These are phyloP conservation scores for Geococcyx californianus DNA, from an alignment of 2,113 vertebrate species.

Conservation along the genomic window DNA sequence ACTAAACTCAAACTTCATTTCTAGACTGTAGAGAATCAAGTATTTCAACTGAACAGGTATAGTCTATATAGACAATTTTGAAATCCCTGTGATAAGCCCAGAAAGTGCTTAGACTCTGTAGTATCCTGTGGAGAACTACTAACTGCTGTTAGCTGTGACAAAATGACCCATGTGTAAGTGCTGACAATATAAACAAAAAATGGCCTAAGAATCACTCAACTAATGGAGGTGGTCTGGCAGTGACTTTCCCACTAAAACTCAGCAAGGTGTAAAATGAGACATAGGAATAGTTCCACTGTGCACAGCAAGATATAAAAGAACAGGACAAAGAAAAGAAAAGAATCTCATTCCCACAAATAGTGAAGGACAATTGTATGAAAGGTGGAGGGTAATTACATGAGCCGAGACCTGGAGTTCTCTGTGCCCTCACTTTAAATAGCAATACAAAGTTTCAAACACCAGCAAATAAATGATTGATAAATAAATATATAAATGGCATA, in stretches of 20 bases:
- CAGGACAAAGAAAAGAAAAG: neutral
- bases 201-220: conserved; percentile 6
- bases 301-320: conserved; percentile 6
- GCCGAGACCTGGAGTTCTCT: neutral
- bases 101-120: conserved; percentile 11
- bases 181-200: conserved; percentile 58
- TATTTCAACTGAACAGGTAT: neutral
- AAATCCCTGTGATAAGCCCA: conserved; percentile 20
- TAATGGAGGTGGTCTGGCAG: conserved; percentile 4
- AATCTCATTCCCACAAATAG: neutral
- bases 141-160: neutral
- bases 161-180: conserved; percentile 54
- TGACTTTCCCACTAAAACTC: conserved; percentile 4
- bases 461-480: neutral
- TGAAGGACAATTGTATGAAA: neutral
- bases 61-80: conserved; percentile 37
- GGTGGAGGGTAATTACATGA: neutral
- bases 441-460: neutral
- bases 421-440: neutral
- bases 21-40: neutral
- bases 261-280: conserved; percentile 20
- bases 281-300: neutral
- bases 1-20: neutral
- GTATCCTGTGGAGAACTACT: conserved; percentile 33
- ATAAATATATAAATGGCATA: neutral